Conservation (phyloP, 2,888 invertebrate genomes). For the Drosophila histrio region DNA sequence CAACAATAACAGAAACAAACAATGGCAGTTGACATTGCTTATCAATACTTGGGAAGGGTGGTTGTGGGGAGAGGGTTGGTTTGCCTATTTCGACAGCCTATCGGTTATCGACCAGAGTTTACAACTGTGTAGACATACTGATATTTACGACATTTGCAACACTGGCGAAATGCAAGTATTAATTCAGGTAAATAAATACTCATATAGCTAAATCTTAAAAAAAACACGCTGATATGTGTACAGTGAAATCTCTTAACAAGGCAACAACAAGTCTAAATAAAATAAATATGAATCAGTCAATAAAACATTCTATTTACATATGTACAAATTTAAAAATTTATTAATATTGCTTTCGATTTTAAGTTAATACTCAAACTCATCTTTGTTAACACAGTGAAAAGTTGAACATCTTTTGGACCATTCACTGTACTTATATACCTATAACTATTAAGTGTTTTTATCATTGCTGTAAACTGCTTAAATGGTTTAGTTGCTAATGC, state of each 20-base stretch:
- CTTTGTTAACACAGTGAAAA: too few relatives aligned
- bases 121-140: background rate
- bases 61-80: background rate
- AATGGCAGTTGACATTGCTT: constrained; percentile 16
- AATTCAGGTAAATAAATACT: background rate
- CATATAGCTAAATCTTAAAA: background rate
- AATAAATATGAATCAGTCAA: too few relatives aligned
- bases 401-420: too few relatives aligned
- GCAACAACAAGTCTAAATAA: too few relatives aligned
- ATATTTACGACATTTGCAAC: background rate
- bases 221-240: too few relatives aligned
- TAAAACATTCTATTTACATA: too few relatives aligned
- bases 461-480: background rate
- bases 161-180: background rate
- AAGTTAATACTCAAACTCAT: too few relatives aligned
- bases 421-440: background rate
- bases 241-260: background rate
- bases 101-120: constrained; percentile 20
- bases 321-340: too few relatives aligned
- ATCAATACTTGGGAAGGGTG: background rate
- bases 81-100: constrained; percentile 13
- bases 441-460: background rate
- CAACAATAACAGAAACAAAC: constrained; percentile 17
- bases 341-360: too few relatives aligned
- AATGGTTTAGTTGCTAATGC: background rate